Conservation (phyloP, 2,797 vertebrate genomes). For the Poliocrania exsul region DNA sequence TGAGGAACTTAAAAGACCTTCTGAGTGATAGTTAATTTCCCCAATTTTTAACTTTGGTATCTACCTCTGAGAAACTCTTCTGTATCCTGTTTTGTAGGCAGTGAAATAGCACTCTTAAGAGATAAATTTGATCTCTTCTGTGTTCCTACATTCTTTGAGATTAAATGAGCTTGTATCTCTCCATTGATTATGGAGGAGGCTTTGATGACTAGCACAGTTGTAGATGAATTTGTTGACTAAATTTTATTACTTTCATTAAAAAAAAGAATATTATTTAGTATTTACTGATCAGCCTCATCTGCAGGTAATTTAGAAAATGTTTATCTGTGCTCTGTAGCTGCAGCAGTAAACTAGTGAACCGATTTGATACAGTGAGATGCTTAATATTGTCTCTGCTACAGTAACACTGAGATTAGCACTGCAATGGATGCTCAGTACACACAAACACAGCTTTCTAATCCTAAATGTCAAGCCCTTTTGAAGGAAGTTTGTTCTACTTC, state of each 20-base stretch:
- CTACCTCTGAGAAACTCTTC: background rate
- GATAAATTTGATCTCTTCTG: background rate
- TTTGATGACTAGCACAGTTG: background rate
- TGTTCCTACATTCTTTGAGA: background rate
- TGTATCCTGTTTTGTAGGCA: background rate
- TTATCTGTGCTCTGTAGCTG: background rate
- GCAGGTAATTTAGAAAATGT: background rate
- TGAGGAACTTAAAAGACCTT: background rate
- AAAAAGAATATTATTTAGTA: background rate
- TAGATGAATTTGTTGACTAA: background rate
- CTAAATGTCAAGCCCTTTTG: background rate
- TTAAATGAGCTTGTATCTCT: fast-evolving
- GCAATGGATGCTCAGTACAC: background rate
- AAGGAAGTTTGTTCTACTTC: background rate
- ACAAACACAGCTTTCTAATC: background rate
- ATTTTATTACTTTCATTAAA: background rate
- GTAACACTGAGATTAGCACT: background rate
- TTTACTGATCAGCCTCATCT: background rate
- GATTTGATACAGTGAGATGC: background rate
- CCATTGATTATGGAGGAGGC: background rate
- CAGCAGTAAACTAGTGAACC: background rate
- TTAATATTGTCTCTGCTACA: background rate
- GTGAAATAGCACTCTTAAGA: background rate
- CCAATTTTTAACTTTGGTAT: background rate
- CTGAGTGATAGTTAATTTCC: background rate